Base-by-base conservation (phyloP, 2,113 vertebrate species). In the Callionymus lyra region DNA sequence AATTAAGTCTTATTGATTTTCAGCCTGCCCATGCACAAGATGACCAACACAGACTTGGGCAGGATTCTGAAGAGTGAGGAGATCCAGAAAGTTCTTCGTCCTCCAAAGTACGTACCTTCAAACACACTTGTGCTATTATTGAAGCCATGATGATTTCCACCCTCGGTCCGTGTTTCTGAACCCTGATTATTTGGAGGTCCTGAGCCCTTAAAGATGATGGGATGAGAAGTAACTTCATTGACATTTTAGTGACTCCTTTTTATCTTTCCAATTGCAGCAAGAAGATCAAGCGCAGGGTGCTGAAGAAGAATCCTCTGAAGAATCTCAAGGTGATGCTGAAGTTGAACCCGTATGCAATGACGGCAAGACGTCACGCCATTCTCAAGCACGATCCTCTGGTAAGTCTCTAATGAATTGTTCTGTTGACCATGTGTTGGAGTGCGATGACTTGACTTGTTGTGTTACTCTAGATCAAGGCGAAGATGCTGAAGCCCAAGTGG, bases 281-380 rank as follows among this genome's bases (percentile, higher is more conserved):
- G 57, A 97, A 89, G 86, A 89, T 92, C 71, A 83, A 78, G 15
- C 89, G 94, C 56, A 89, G 91, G 51, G 88, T 97, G 31, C 82
- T 98, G 56, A 99, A 99, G 90, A 98, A 99, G 89, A 99, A 99
- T 52, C 95, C 95, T 1, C 81, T 99, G 83, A 99, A 98, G 85
- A 97, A 97, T 31, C 58, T 97, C 77, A 89, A 90, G 42, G 79
- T 99, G 45, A 99, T 99, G 95, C 77, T 95, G 78, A 98, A 97
- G 63, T 67, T 99, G 63, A 99, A 99, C 71, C 94, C 95, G 0
- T 97, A 99, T 0, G 88, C 94, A 71, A 97, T 97, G 79, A 93
- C 93, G 0, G 92, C 88, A 66, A 86, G 88, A 6, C 89, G 93
- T 67, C 87, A 85, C 56, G 95, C 93, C 45, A 97, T 98, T 49